Base-by-base conservation (phyloP, 2,797 vertebrate genomes). In the Enteromius treurensis region DNA sequence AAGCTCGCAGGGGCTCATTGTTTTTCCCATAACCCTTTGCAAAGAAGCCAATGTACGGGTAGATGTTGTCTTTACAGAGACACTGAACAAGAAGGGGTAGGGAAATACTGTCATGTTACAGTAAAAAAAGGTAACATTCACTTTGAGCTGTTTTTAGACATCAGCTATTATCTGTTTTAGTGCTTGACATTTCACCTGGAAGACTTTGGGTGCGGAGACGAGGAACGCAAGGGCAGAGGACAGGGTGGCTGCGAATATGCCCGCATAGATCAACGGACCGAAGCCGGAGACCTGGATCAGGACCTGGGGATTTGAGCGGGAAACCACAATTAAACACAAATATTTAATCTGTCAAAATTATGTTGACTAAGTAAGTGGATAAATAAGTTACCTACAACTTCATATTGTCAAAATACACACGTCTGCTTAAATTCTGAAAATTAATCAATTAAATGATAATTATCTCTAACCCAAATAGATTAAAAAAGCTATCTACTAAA, bases 21-120 rank as follows among this genome's bases (percentile, higher is more conserved):
- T 95, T 95, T 89, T 94, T 95, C 69, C 94, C 95, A 81, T 95
- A 95, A 69, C 94, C 95, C 85, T 95, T 96, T 67, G 91, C 93
- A 86, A 95, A 96, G 90, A 95, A 92, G 86, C 91, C 91, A 34
- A 94, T 94, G 85, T 93, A 90, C 0, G 95, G 94, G 79, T 96
- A 96, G 11, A 95, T 88, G 7, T 95, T 92, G 91, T 96, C 95
- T 81, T 89, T 92, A 89, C 95, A 95, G 19, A 96, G 91, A 89
- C 93, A 93, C 95, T 96, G 78, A 0, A 4, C 37, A 45, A 75
- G 34, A 42, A 80, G 3, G 15, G 13, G 62, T 45, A 51, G 14
- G 5, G 51, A 3, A 32, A 65, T 65, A 15, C 32, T n/a, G 49
- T 58, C 37, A 73, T 53, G 26, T 21, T 7, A 37, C 2, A 19